These are phyloP conservation scores for Psilopogon haemacephalus DNA, from an alignment of 2,113 vertebrate species.

Conservation along the genomic window DNA sequence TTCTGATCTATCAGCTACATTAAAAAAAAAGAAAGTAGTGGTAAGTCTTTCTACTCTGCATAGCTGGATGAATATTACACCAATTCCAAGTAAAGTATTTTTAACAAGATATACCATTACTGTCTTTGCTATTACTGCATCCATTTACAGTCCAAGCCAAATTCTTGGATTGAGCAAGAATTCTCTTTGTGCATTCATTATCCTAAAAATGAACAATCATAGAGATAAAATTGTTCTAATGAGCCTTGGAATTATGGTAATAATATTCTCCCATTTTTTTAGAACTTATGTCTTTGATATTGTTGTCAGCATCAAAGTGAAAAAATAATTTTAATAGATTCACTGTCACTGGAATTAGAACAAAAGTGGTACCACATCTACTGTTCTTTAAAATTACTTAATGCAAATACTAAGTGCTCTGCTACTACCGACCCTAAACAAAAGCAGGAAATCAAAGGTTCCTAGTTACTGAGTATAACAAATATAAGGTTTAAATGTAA, in stretches of 20 bases:
- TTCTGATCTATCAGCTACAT: background rate
- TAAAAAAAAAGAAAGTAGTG: background rate
- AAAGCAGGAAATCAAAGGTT: background rate
- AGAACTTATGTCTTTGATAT: background rate
- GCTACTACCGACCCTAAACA: background rate
- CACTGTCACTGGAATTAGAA: background rate
- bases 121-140: background rate
- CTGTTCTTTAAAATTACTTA: background rate
- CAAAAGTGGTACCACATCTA: background rate
- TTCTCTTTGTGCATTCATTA: background rate
- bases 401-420: background rate
- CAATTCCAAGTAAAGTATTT: background rate
- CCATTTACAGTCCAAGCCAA: background rate
- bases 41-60: background rate
- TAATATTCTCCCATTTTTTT: background rate
- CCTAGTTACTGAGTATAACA: background rate
- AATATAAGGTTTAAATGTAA: background rate
- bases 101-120: background rate
- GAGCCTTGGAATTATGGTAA: background rate
- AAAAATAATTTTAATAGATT: background rate
- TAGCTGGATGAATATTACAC: fast-evolving
- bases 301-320: background rate
- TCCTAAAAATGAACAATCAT: background rate
- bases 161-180: background rate
- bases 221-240: background rate